Evolutionary conservation across 2,888 invertebrate species (phyloP).

Genomic region (Cataglyphis cursor): DNA sequence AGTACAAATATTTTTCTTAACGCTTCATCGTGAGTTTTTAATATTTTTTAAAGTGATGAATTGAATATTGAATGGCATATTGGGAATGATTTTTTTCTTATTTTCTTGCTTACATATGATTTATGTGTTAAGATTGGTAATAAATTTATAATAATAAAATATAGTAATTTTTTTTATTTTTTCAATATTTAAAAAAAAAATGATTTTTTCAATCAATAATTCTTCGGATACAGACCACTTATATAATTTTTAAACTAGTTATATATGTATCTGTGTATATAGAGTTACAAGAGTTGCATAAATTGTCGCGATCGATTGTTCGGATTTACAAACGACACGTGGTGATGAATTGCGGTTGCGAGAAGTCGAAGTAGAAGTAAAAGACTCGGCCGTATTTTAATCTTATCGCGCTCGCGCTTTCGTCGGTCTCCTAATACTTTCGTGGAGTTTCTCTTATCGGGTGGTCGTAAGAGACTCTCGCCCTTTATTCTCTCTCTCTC

Average conservation of each 20-base stretch:
- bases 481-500: not conserved
- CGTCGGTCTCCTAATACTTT: conserved; percentile 74
- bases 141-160: conserved; percentile 8
- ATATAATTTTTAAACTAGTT: not conserved
- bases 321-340: conserved; percentile 56
- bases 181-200: not conserved
- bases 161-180: not conserved
- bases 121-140: not conserved
- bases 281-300: not conserved
- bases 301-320: conserved; percentile 67
- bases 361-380: conserved; percentile 47
- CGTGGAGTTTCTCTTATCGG: conserved; percentile 72
- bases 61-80: not conserved
- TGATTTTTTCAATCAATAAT: not conserved
- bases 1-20: conserved; percentile 5
- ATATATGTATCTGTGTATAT: not conserved
- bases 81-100: not conserved
- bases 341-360: conserved; percentile 59
- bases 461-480: conserved; percentile 40
- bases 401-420: conserved; percentile 73
- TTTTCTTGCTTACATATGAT: not conserved
- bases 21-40: not conserved
- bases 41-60: conserved; percentile 6
- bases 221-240: not conserved
- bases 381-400: conserved; percentile 70